Percentiles rank a stretch among this genome's conserved stretches.
Conservation (phyloP, 2,797 vertebrate species). For the Nannoperca obscura region DNA sequence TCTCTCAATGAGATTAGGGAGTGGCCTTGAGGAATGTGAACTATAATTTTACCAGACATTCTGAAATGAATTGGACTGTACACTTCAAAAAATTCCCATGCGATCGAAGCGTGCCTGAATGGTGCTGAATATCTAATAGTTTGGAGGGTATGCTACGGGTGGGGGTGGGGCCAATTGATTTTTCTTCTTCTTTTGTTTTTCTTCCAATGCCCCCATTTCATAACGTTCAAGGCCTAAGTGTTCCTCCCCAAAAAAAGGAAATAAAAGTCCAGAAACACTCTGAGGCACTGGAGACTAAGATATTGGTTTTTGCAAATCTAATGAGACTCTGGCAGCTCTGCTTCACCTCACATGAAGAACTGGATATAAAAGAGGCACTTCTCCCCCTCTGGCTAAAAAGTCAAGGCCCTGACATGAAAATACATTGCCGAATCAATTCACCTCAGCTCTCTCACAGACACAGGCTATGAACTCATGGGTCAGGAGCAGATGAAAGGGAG, state of each 20-base stretch:
- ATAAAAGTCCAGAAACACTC: conserved; percentile 62
- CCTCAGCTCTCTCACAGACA: conserved; percentile 41
- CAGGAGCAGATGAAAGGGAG: conserved; percentile 55
- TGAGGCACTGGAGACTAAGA: conserved; percentile 52
- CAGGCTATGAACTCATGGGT: conserved; percentile 54
- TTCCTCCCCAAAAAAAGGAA: conserved; percentile 51
- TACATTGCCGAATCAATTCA: conserved; percentile 76
- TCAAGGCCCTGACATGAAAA: conserved; percentile 69
- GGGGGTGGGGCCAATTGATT: conserved; percentile 65
- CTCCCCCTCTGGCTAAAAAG: conserved; percentile 65
- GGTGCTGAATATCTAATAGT: conserved; percentile 66
- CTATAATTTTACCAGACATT: conserved; percentile 75
- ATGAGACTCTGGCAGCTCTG: conserved; percentile 58
- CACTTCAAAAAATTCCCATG: conserved; percentile 63
- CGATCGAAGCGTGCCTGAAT: conserved; percentile 68
- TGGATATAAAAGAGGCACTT: conserved; percentile 61
- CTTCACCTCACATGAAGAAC: conserved; percentile 55
- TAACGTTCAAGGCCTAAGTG: conserved; percentile 46
- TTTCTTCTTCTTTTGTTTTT: conserved; percentile 43
- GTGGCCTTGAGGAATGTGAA: conserved; percentile 74
- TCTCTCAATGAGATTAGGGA: conserved; percentile 64
- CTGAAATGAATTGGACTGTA: conserved; percentile 73
- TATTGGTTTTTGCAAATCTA: conserved; percentile 70
- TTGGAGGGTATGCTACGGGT: conserved; percentile 17
- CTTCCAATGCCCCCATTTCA: conserved; percentile 41